phyloP scores from a whole-genome alignment of 2,888 invertebrate genomes.

The Cantharis rufa region DNA sequence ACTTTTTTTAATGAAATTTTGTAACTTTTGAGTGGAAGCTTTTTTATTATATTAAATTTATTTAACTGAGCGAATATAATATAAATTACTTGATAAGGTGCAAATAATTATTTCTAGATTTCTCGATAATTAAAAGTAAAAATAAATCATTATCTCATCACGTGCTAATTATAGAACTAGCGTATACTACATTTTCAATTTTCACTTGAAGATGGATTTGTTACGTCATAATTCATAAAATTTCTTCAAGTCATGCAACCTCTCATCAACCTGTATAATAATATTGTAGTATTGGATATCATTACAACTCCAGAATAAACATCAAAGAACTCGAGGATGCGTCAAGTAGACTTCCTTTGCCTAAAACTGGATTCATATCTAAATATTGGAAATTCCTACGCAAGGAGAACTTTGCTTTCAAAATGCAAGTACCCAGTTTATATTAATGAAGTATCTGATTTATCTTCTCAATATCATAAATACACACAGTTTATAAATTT shows the following conservation, averaged over 20 bases:
- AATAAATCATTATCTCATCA: background rate
- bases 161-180: background rate
- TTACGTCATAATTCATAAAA: background rate
- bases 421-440: background rate
- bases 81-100: background rate
- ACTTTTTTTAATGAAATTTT: no score
- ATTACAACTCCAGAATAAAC: background rate
- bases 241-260: background rate
- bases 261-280: background rate
- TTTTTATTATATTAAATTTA: no score
- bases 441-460: background rate
- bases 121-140: background rate
- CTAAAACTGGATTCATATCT: background rate
- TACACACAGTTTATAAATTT: background rate
- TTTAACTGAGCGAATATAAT: background rate
- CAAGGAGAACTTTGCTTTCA: background rate
- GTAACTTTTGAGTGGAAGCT: no score
- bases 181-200: background rate
- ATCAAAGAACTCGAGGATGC: background rate
- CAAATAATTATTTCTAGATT: background rate
- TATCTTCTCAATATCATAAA: background rate
- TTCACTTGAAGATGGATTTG: background rate
- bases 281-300: background rate
- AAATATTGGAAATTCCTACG: background rate
- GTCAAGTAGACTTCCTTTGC: background rate